Percentiles rank a stretch among this genome's conserved stretches.
Evolutionary conservation across 2,797 vertebrate species (phyloP).

Genomic region (Botia almorhae): DNA sequence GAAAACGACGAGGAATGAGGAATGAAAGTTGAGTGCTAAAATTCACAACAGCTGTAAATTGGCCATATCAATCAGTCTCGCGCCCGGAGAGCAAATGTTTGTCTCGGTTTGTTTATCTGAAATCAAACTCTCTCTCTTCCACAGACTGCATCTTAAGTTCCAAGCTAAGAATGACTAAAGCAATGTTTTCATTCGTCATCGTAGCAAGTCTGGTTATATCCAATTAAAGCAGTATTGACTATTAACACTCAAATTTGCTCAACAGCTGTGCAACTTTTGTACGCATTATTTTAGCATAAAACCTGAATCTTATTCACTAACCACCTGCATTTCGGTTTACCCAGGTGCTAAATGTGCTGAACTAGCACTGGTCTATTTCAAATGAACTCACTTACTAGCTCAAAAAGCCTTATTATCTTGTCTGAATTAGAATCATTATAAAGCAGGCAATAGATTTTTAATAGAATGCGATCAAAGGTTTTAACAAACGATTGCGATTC

Average conservation of each 20-base stretch:
- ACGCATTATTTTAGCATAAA: neutral
- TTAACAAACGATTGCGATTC: too few species aligned
- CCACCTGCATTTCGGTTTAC: neutral
- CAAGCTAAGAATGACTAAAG: slow-evolving; percentile 15
- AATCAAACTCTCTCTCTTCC: slow-evolving; percentile 45
- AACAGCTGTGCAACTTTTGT: neutral
- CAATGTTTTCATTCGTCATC: slow-evolving; percentile 29
- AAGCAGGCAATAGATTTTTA: too few species aligned
- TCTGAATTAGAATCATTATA: too few species aligned
- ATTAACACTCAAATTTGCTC: neutral
- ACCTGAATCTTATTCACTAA: neutral
- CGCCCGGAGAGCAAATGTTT: slow-evolving; percentile 35
- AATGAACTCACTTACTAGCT: neutral
- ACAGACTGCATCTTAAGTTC: slow-evolving; percentile 21
- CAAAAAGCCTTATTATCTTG: too few species aligned
- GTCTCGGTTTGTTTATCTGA: slow-evolving; percentile 24
- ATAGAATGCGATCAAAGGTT: too few species aligned
- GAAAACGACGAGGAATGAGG: neutral
- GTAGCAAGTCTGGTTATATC: slow-evolving; percentile 24
- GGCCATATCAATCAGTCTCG: slow-evolving; percentile 35
- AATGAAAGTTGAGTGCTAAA: slow-evolving; percentile 19
- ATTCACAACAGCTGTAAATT: slow-evolving; percentile 28
- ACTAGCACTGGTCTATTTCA: neutral
- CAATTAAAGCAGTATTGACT: neutral
- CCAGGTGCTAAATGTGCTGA: neutral